A percentile compares a stretch with the other conserved stretches of the same genome.
Conservation (phyloP, 2,113 vertebrate species). For the Isichthys henryi region DNA sequence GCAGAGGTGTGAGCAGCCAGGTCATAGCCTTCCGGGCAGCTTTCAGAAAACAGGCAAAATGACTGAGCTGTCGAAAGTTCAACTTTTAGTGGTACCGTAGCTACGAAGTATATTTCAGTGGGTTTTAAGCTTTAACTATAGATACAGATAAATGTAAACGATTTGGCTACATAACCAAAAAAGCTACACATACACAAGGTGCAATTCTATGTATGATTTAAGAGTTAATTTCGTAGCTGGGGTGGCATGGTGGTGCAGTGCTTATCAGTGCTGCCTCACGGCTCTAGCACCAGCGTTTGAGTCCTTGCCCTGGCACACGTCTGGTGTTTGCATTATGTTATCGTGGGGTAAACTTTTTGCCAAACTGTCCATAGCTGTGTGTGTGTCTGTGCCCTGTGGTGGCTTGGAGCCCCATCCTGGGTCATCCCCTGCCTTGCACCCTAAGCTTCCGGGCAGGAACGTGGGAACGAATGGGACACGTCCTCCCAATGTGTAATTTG, state of each 20-base stretch:
- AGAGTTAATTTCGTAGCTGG: not conserved
- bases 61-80: not conserved
- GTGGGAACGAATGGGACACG: not conserved
- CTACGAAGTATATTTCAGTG: not conserved
- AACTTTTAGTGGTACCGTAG: not conserved
- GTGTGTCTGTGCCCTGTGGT: too few relatives aligned
- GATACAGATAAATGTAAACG: not conserved
- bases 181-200: not conserved
- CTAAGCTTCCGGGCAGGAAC: not conserved
- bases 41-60: not conserved
- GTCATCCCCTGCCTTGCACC: too few relatives aligned
- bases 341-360: not conserved
- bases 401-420: too few relatives aligned
- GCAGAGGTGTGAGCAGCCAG: not conserved
- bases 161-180: not conserved
- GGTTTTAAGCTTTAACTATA: not conserved
- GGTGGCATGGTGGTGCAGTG: not conserved
- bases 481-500: not conserved
- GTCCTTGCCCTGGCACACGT: not conserved
- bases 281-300: not conserved
- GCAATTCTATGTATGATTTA: not conserved
- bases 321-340: not conserved
- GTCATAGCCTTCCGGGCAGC: not conserved
- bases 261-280: not conserved
- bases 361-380: too few relatives aligned